Percentiles rank a stretch among this genome's conserved stretches.
Evolutionary conservation across 2,888 invertebrate species (phyloP).

Genomic region (Gasteruption jaculator): DNA sequence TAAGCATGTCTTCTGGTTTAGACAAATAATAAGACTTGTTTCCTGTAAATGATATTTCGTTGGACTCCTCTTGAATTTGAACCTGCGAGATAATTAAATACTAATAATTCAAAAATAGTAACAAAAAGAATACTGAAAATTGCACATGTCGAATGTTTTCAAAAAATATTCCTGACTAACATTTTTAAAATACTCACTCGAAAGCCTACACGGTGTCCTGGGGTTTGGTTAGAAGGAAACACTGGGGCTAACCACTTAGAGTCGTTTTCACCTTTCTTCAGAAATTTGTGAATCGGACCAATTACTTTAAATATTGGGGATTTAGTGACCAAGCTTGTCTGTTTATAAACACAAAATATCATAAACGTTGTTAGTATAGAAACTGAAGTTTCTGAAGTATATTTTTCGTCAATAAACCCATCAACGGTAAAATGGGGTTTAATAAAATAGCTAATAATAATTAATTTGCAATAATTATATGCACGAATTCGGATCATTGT

Average conservation of each 20-base stretch:
- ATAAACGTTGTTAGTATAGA: too few relatives aligned
- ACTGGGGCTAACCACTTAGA: conserved; percentile 25
- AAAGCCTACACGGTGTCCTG: conserved; percentile 25
- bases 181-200: conserved; percentile 21
- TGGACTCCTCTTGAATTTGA: conserved; percentile 21
- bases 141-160: too few relatives aligned
- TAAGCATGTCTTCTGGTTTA: conserved; percentile 24
- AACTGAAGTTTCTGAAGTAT: too few relatives aligned
- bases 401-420: too few relatives aligned
- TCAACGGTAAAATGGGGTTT: too few relatives aligned
- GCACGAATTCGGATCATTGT: too few relatives aligned
- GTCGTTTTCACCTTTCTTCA: conserved; percentile 15
- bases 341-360: too few relatives aligned
- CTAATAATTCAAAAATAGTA: not conserved
- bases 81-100: conserved; percentile 18
- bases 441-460: not conserved
- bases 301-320: conserved; percentile 26
- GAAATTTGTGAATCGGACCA: conserved; percentile 31
- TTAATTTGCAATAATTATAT: conserved; percentile 1
- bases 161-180: not conserved
- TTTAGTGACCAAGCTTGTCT: conserved; percentile 22
- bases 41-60: conserved; percentile 26
- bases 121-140: too few relatives aligned
- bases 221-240: conserved; percentile 24
- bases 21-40: conserved; percentile 27